Conservation (phyloP, 2,888 invertebrate genomes). For the Megaustenia siamemsis region DNA sequence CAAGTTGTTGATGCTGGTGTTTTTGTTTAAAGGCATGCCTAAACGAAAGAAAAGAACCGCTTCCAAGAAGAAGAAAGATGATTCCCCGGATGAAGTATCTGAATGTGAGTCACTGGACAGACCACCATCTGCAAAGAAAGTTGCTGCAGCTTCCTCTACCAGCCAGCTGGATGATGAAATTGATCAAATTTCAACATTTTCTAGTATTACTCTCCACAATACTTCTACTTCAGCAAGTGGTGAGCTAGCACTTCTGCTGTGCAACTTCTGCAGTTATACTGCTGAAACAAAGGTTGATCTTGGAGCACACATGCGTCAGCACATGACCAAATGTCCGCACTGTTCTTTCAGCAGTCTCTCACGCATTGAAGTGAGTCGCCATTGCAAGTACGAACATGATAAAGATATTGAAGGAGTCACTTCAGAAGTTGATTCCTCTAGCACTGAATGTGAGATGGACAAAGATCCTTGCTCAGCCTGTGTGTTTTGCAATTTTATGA, state of each 20-base stretch:
- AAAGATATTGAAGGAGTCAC: slow-evolving; percentile 31
- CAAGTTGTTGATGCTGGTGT: too few relatives aligned
- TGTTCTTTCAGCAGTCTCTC: slow-evolving; percentile 52
- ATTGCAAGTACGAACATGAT: slow-evolving; percentile 50
- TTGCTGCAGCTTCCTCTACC: slow-evolving; percentile 50
- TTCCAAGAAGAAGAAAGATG: slow-evolving; percentile 49
- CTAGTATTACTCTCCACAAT: slow-evolving; percentile 18
- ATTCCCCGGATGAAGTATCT: slow-evolving; percentile 19
- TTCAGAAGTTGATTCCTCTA: slow-evolving; percentile 42
- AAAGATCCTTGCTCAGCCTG: slow-evolving; percentile 53
- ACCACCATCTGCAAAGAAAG: slow-evolving; percentile 38
- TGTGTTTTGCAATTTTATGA: slow-evolving; percentile 52
- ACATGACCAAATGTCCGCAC: slow-evolving; percentile 49
- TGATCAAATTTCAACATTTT: slow-evolving; percentile 41
- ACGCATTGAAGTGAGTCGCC: slow-evolving; percentile 36
- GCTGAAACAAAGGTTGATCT: slow-evolving; percentile 42
- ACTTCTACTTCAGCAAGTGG: not conserved
- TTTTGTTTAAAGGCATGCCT: slow-evolving; percentile 44
- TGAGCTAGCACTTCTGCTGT: not conserved
- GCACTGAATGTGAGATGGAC: slow-evolving; percentile 52
- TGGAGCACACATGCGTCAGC: slow-evolving; percentile 41
- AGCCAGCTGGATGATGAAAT: slow-evolving; percentile 44
- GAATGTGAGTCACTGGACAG: slow-evolving; percentile 31
- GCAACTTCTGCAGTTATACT: slow-evolving; percentile 51
- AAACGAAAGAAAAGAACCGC: slow-evolving; percentile 44